phyloP scores from a whole-genome alignment of 2,797 vertebrate species.

The Rhadinocentrus ornatus region DNA sequence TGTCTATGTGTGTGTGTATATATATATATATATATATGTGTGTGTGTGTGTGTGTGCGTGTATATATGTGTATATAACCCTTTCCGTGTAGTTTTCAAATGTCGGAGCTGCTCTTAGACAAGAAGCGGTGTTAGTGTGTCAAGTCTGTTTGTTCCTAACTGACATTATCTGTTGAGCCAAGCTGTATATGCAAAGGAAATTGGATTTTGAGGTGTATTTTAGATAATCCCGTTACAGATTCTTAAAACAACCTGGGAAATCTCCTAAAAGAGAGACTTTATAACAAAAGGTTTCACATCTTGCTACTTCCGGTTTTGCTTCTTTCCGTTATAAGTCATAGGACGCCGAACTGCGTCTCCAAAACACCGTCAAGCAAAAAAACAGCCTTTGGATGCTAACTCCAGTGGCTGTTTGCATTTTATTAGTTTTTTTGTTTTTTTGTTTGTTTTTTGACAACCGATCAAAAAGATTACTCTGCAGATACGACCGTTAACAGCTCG shows the following conservation, averaged over 20 bases:
- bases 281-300: not conserved
- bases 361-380: too few species aligned
- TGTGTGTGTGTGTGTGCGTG: too few species aligned
- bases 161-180: not conserved
- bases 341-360: not conserved
- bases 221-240: not conserved
- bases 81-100: too few species aligned
- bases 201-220: not conserved
- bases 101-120: too few species aligned
- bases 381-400: not conserved
- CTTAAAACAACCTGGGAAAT: too few species aligned
- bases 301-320: constrained; percentile 22
- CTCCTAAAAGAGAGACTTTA: not conserved
- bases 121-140: too few species aligned
- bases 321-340: too few species aligned
- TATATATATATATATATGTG: too few species aligned
- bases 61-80: too few species aligned
- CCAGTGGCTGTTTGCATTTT: too few species aligned
- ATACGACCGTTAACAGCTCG: not conserved
- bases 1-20: too few species aligned
- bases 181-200: not conserved
- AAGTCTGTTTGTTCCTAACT: not conserved
- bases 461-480: not conserved
- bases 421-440: too few species aligned
- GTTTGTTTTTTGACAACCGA: not conserved